Evolutionary conservation across 1,140 invertebrate species (phyloP).

Genomic region (Aricia agestis): DNA sequence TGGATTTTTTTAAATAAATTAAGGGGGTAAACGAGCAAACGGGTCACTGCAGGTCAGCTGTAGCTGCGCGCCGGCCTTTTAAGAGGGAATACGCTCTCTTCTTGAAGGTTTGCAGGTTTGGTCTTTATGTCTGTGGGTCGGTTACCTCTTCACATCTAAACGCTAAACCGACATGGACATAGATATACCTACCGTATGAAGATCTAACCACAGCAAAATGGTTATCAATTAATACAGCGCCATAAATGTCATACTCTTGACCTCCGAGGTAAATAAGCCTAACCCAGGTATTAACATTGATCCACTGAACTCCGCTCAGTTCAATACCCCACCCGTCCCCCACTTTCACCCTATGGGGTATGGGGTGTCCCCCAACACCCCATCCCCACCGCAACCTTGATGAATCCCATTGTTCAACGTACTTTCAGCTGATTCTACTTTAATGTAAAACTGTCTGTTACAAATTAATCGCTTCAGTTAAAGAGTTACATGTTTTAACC

Average conservation of each 20-base stretch:
- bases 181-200: too few relatives aligned
- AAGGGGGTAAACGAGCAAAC: too few relatives aligned
- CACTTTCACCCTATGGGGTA: conserved; percentile 15
- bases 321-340: conserved; percentile 32
- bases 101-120: too few relatives aligned
- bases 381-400: background rate
- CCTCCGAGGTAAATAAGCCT: background rate
- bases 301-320: conserved; percentile 31
- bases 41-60: too few relatives aligned
- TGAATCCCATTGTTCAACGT: background rate
- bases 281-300: conserved; percentile 27
- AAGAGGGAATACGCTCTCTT: too few relatives aligned
- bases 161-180: too few relatives aligned
- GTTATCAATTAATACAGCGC: too few relatives aligned
- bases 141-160: too few relatives aligned
- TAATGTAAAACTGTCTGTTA: background rate
- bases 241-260: background rate
- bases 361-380: background rate
- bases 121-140: too few relatives aligned
- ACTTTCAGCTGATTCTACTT: background rate
- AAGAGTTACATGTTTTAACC: background rate
- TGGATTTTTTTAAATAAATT: too few relatives aligned
- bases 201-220: too few relatives aligned
- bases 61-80: too few relatives aligned
- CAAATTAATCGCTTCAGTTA: background rate